Percentiles rank a stretch among this genome's conserved stretches.
Conservation (phyloP, 2,888 invertebrate genomes). For the Cantharis rustica region DNA sequence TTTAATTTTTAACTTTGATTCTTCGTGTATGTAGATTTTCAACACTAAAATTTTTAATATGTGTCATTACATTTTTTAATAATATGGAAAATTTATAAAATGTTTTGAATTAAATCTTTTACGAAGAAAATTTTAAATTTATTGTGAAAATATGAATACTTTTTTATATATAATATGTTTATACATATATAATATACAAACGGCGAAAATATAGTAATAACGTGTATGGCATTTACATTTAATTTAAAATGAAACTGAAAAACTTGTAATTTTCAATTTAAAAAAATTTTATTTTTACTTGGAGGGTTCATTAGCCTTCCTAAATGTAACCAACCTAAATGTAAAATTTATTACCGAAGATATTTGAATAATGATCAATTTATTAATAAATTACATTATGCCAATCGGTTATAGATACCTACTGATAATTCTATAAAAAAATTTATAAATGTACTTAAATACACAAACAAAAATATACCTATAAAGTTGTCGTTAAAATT, state of each 20-base stretch:
- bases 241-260: background rate
- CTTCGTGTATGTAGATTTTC: background rate
- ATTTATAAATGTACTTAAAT: too few relatives aligned
- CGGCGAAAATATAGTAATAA: background rate
- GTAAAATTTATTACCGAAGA: too few relatives aligned
- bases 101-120: background rate
- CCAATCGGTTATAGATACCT: too few relatives aligned
- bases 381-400: too few relatives aligned
- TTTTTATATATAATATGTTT: background rate
- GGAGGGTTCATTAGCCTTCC: background rate
- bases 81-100: background rate
- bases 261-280: background rate
- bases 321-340: too few relatives aligned
- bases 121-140: background rate
- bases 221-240: background rate
- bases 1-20: background rate
- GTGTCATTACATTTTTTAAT: background rate
- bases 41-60: background rate
- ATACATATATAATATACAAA: background rate
- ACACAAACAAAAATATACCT: too few relatives aligned
- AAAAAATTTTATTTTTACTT: background rate
- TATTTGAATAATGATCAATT: too few relatives aligned
- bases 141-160: background rate
- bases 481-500: too few relatives aligned
- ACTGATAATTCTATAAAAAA: too few relatives aligned